Percentiles rank a stretch among this genome's conserved stretches.
Conservation (phyloP, 2,888 invertebrate genomes). For the Rotaria socialis region DNA sequence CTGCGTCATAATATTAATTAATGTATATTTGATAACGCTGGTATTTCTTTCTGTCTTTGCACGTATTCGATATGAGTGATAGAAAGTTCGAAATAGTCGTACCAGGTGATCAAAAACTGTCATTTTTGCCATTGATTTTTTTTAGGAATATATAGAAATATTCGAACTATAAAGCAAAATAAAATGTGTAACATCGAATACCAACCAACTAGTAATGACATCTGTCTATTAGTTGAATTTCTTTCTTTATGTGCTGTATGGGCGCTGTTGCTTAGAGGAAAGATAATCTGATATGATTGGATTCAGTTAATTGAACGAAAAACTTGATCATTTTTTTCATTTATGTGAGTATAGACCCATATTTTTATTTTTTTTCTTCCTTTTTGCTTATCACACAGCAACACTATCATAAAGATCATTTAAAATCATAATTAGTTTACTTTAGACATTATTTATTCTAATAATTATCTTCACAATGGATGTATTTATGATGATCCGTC, state of each 20-base stretch:
- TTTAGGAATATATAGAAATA: no score
- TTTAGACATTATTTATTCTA: not conserved
- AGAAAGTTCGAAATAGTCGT: not conserved
- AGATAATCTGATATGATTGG: not conserved
- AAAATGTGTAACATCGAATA: not conserved
- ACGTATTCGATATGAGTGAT: not conserved
- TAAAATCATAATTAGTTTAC: no score
- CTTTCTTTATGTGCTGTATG: no score
- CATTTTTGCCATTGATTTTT: not conserved
- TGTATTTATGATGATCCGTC: slow-evolving; percentile 93
- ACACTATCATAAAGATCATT: no score
- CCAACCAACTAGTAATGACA: not conserved
- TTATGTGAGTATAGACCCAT: not conserved
- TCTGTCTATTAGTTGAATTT: not conserved
- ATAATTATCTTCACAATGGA: slow-evolving; percentile 64
- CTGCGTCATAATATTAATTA: not conserved
- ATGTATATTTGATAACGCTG: not conserved
- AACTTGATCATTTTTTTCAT: not conserved
- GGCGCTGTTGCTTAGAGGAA: not conserved
- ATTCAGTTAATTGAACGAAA: not conserved
- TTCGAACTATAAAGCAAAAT: not conserved
- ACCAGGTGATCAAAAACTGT: not conserved
- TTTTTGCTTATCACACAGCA: no score
- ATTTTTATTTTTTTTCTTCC: no score
- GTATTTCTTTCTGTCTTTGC: not conserved